phyloP scores from a whole-genome alignment of 2,113 vertebrate species.

The Pongo pygmaeus region DNA sequence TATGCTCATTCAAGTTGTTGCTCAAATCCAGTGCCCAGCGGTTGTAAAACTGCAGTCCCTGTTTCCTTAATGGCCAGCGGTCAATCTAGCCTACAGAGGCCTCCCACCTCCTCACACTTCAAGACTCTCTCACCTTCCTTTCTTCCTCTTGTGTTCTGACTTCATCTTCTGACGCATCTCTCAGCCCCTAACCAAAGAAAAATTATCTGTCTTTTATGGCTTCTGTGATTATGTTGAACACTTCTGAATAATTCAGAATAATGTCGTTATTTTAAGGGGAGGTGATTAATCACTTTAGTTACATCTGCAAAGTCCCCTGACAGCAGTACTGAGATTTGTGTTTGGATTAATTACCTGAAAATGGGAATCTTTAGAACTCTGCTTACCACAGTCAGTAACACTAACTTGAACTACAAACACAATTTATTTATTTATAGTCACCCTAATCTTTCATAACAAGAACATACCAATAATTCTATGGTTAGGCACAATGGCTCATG shows the following conservation, averaged over 20 bases:
- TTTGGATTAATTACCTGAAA: neutral
- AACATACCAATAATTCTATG: no score
- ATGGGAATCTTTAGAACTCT: slow-evolving; percentile 1
- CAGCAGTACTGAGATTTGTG: neutral
- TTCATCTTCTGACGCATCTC: neutral
- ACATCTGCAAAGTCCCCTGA: neutral
- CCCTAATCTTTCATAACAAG: neutral
- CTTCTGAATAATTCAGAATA: neutral
- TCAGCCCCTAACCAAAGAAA: neutral
- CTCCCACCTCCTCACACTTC: neutral
- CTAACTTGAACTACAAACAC: neutral
- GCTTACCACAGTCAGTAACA: neutral
- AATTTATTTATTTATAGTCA: neutral
- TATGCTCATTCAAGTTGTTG: neutral
- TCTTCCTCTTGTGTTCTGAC: neutral
- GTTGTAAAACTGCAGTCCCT: no score
- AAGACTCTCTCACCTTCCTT: neutral
- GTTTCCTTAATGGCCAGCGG: neutral
- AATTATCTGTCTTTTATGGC: neutral
- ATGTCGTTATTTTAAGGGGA: neutral
- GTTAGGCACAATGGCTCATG: no score
- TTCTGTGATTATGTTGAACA: neutral
- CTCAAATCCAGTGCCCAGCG: neutral
- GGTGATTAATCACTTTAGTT: neutral
- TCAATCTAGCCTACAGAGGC: neutral